phyloP scores from a whole-genome alignment of 2,113 vertebrate species.

The Nerophis lumbriciformis region DNA sequence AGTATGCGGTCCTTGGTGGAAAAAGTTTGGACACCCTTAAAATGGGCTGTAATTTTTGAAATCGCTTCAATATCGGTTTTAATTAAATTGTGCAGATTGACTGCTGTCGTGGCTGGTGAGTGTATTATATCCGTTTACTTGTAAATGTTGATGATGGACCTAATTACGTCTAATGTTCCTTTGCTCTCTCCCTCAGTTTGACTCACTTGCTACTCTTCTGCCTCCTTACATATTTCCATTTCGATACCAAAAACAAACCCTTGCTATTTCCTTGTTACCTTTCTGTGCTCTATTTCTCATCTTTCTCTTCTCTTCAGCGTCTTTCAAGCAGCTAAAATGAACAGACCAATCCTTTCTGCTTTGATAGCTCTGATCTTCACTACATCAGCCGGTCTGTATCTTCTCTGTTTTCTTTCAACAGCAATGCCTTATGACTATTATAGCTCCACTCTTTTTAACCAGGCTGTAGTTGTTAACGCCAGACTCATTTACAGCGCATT shows the following conservation, averaged over 20 bases:
- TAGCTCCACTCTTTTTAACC: neutral
- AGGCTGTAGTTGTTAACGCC: neutral
- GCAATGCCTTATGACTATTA: neutral
- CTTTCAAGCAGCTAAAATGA: conserved; percentile 42
- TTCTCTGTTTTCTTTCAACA: conserved; percentile 14
- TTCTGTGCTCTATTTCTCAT: conserved; percentile 39
- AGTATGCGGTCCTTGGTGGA: too few species aligned
- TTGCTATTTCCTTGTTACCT: conserved; percentile 26
- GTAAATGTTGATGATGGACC: neutral
- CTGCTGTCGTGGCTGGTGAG: neutral
- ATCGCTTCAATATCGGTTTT: too few species aligned
- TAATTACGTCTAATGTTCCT: neutral
- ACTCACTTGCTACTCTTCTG: conserved; percentile 15
- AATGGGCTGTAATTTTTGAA: too few species aligned
- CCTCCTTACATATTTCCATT: conserved; percentile 12
- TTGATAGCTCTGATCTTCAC: conserved; percentile 52
- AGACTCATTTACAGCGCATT: conserved; percentile 27
- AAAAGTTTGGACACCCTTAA: too few species aligned
- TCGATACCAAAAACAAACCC: conserved; percentile 6
- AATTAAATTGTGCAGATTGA: neutral
- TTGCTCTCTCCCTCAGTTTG: conserved; percentile 3
- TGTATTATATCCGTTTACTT: neutral
- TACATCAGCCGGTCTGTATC: conserved; percentile 59
- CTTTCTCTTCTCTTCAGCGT: conserved; percentile 24
- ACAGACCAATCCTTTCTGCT: conserved; percentile 47